These are phyloP conservation scores for Whitmania pigra DNA, from an alignment of 1,140 invertebrate genomes.

Conservation along the genomic window DNA sequence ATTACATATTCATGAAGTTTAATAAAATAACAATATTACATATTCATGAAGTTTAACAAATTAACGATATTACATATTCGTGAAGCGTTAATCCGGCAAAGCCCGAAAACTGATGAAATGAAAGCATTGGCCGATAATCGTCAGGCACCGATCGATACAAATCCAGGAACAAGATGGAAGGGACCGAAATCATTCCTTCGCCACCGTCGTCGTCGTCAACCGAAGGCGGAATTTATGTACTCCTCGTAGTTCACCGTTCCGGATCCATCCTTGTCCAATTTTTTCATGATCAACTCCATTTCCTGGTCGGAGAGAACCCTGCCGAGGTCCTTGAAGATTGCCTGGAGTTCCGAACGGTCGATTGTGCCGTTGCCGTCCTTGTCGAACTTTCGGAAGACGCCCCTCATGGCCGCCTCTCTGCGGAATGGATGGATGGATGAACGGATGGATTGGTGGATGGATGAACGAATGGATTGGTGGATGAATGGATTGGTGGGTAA, in stretches of 20 bases:
- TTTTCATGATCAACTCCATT: conserved; percentile 10
- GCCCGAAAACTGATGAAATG: too few relatives aligned
- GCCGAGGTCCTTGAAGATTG: conserved; percentile 17
- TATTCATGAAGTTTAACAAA: too few relatives aligned
- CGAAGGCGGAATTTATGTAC: conserved; percentile 17
- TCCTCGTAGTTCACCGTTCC: conserved; percentile 23
- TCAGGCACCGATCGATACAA: too few relatives aligned
- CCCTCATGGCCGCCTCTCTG: conserved; percentile 22
- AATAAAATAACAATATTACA: too few relatives aligned
- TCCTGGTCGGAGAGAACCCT: conserved; percentile 16
- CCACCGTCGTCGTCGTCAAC: too few relatives aligned
- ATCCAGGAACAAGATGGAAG: too few relatives aligned
- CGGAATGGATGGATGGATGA: background rate
- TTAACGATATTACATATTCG: too few relatives aligned
- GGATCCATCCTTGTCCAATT: conserved; percentile 15
- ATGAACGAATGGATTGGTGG: background rate
- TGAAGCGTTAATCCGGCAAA: too few relatives aligned
- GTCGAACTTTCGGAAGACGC: conserved; percentile 20
- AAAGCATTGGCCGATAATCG: too few relatives aligned
- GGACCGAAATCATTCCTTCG: too few relatives aligned
- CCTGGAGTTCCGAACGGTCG: conserved; percentile 17
- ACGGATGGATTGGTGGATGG: background rate
- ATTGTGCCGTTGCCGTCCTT: conserved; percentile 21
- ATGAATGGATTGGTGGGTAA: background rate
- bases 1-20: too few relatives aligned